phyloP scores from a whole-genome alignment of 2,888 invertebrate species.

The Nemotelus pantherinus region DNA sequence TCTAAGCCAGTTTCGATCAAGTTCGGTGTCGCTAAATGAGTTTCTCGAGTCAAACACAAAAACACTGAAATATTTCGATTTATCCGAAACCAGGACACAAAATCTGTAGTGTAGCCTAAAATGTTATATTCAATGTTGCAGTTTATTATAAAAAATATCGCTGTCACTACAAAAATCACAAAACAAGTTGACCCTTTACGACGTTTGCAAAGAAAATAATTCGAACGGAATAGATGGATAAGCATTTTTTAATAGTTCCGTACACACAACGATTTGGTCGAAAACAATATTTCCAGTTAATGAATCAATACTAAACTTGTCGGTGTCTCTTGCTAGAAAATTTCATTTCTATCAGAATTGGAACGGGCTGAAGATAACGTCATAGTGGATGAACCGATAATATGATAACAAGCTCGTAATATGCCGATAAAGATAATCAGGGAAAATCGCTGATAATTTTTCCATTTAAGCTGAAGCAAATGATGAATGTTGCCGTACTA shows the following conservation, averaged over 20 bases:
- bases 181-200: neutral
- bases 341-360: no score
- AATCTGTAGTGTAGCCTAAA: neutral
- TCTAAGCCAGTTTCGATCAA: neutral
- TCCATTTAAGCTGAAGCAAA: no score
- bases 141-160: conserved; percentile 5
- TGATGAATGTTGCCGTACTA: no score
- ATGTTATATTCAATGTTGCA: neutral
- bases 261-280: no score
- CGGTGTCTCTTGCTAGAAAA: no score
- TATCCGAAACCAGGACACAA: conserved; percentile 27
- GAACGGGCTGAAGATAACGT: no score
- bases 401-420: no score
- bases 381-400: no score
- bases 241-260: neutral
- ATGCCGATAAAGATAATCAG: no score
- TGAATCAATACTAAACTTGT: no score
- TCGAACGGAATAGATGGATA: neutral
- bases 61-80: conserved; percentile 36
- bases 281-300: no score
- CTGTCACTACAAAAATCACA: neutral
- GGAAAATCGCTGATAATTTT: no score
- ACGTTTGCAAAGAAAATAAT: neutral
- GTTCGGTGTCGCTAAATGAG: neutral
- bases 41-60: neutral